Evolutionary conservation across 1,140 invertebrate species (phyloP), one percentile per base, ranked within the genome.

Genomic region (Drosophila virilis): DNA sequence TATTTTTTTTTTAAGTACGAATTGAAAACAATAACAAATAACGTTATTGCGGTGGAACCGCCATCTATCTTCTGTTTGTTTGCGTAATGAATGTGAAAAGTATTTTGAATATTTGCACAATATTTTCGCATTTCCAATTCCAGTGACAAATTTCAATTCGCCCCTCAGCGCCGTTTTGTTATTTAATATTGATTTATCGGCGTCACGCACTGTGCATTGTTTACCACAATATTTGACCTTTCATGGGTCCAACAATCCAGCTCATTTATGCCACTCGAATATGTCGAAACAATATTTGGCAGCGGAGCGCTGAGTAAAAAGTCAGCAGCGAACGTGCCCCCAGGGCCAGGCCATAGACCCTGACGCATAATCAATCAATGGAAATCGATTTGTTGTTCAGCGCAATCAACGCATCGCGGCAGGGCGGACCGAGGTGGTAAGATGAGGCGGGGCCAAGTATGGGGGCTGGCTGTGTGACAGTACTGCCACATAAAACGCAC

Each of bases 341-440:
- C 33, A 8, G 42, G 40, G 59, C 37, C 12, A 58, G 48, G 57
- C 40, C 57, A 60, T 40, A 60, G 48, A 59, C 65, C 58, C 66
- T 62, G 64, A 71, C 76, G 78, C 79, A 78, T 86, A 82, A 85
- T 85, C 82, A 85, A 86, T 86, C 82, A 85, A 85, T 86, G 82
- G 42, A 82, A 85, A 85, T 85, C 83, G 78, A 85, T 85, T 86
- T 82, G 74, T 86, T 82, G 74, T 71, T 60, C 62, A 67, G 73
- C 74, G 67, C 74, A 73, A 84, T 77, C 81, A 79, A 59, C 65
- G 57, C 40, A 67, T 28, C 22, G 43, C 28, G 64, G 42, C 22
- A 50, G 8, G n/a, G 13, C 4, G 22, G 22, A 28, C 2, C 22
- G 22, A 28, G 8, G 13, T 42, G 55, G 12, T 8, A 3, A 6